phyloP scores from a whole-genome alignment of 2,797 vertebrate genomes.

The Sebastes minor region DNA sequence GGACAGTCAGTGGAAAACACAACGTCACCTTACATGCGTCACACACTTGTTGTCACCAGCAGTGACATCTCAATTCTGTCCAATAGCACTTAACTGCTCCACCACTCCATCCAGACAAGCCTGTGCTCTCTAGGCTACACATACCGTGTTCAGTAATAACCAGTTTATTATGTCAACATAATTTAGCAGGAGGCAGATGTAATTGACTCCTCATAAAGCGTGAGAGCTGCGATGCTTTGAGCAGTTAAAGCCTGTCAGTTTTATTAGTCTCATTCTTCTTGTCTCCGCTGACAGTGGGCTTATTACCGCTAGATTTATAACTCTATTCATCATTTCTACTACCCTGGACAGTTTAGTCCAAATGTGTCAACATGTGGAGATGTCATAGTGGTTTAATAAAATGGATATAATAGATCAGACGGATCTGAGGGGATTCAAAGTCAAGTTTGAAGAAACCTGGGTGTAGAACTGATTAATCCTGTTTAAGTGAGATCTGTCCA shows the following conservation, averaged over 20 bases:
- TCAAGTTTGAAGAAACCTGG: neutral
- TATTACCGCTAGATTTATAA: constrained; percentile 13
- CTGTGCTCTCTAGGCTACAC: neutral
- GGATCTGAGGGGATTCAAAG: neutral
- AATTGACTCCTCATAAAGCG: constrained; percentile 53
- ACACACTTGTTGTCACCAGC: constrained; percentile 33
- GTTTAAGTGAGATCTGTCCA: constrained; percentile 11
- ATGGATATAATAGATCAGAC: neutral
- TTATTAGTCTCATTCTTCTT: constrained; percentile 29
- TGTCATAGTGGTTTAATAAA: neutral
- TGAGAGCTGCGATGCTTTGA: neutral
- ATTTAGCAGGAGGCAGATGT: constrained; percentile 40
- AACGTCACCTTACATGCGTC: constrained; percentile 15
- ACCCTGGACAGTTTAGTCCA: neutral
- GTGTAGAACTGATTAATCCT: neutral
- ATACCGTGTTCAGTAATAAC: constrained; percentile 9
- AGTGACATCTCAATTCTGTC: constrained; percentile 48
- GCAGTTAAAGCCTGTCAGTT: constrained; percentile 36
- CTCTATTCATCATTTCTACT: neutral
- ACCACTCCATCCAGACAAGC: neutral
- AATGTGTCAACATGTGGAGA: neutral
- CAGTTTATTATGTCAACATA: constrained; percentile 36
- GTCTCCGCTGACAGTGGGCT: neutral
- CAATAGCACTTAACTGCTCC: neutral
- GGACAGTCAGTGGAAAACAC: constrained; percentile 33